Conservation (phyloP, 92 coral and sea anemone genomes). For the Epizoanthus stellaris region DNA sequence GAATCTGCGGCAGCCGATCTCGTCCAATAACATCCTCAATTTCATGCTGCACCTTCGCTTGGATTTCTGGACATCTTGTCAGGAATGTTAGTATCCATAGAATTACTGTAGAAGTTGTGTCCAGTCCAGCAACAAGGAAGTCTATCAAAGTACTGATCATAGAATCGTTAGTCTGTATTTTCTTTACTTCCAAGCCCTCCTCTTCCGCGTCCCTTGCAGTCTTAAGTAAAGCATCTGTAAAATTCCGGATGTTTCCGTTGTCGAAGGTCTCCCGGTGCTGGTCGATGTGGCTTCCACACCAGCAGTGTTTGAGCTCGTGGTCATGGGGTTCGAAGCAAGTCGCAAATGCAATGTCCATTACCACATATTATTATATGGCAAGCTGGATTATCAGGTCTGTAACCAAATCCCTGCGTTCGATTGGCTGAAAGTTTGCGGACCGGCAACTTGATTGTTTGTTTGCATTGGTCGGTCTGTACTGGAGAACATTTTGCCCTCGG, state of each 20-base stretch:
- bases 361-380: too few relatives aligned
- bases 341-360: too few relatives aligned
- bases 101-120: neutral
- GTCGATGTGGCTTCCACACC: neutral
- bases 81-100: neutral
- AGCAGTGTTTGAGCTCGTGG: too few relatives aligned
- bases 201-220: neutral
- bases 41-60: constrained; percentile 71
- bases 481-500: too few relatives aligned
- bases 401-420: too few relatives aligned
- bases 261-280: neutral
- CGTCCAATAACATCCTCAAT: constrained; percentile 74
- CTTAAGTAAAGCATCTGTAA: neutral
- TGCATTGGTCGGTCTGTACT: too few relatives aligned
- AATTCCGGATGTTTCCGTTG: neutral
- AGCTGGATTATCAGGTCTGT: too few relatives aligned
- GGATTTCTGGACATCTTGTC: constrained; percentile 57
- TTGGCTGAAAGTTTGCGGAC: too few relatives aligned
- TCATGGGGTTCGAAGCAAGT: too few relatives aligned
- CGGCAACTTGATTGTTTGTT: too few relatives aligned
- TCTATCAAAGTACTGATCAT: neutral
- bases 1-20: neutral
- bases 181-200: neutral
- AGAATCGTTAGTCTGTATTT: neutral
- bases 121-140: neutral